A percentile compares a stretch with the other conserved stretches of the same genome.
These are phyloP conservation scores for Anoplius nigerrimus DNA, from an alignment of 2,888 invertebrate species.

Conservation along the genomic window DNA sequence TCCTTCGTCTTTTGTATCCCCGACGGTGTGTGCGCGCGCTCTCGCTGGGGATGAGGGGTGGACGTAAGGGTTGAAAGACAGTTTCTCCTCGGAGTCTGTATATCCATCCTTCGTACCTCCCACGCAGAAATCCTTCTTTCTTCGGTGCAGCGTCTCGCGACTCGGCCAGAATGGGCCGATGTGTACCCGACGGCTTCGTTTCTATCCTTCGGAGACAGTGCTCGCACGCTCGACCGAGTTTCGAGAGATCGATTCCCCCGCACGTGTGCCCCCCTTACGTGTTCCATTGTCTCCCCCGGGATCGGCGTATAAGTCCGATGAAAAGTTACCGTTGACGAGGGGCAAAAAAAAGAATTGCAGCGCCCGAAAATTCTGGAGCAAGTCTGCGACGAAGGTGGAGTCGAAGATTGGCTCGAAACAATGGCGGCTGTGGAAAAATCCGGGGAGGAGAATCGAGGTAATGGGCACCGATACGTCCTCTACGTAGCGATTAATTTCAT, in stretches of 20 bases:
- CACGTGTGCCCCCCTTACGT: constrained; percentile 28
- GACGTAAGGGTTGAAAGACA: background rate
- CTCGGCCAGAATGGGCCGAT: constrained; percentile 13
- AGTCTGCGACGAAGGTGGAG: no score
- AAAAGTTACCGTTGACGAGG: background rate
- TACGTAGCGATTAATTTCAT: no score
- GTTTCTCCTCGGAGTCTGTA: background rate
- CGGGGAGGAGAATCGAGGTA: no score
- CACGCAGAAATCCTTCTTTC: background rate
- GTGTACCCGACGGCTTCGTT: constrained; percentile 24
- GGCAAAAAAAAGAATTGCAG: background rate
- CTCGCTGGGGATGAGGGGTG: no score
- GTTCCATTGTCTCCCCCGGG: constrained; percentile 4
- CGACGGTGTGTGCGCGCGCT: constrained; percentile 3
- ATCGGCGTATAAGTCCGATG: background rate
- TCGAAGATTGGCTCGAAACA: no score
- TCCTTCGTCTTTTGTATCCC: constrained; percentile 12
- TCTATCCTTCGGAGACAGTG: constrained; percentile 19
- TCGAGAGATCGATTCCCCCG: constrained; percentile 34
- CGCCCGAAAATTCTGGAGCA: background rate
- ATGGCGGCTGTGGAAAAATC: no score
- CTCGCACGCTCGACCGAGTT: constrained; percentile 35
- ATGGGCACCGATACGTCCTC: no score
- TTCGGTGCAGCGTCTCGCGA: constrained; percentile 6
- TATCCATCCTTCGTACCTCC: constrained; percentile 8